A percentile compares a stretch with the other conserved stretches of the same genome.
phyloP scores from a whole-genome alignment of 2,797 vertebrate genomes.

The Gymnodraco acuticeps region DNA sequence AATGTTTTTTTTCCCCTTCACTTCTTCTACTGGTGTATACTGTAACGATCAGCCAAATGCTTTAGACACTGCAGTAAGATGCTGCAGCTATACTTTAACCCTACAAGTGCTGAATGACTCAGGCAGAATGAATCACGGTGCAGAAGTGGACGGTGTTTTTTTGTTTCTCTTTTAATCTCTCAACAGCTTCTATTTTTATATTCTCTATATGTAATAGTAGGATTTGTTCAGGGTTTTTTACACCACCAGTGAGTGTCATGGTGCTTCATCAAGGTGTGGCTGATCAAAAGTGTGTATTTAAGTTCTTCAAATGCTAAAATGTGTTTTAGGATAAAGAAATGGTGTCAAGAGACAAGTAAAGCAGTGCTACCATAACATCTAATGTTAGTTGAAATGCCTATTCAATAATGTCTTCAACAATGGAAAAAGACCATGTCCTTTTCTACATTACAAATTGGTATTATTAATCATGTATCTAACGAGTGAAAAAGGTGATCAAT shows the following conservation, averaged over 20 bases:
- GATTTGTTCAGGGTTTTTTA: conserved; percentile 18
- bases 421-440: conserved; percentile 31
- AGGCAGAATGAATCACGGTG: conserved; percentile 70
- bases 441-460: conserved; percentile 52
- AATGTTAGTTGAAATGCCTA: conserved; percentile 35
- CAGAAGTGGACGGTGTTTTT: conserved; percentile 84
- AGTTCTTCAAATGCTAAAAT: conserved; percentile 34
- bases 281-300: conserved; percentile 33
- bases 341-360: neutral
- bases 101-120: conserved; percentile 79
- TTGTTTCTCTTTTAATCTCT: conserved; percentile 6
- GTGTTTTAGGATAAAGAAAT: conserved; percentile 17
- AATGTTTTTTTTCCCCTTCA: conserved; percentile 66
- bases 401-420: conserved; percentile 37
- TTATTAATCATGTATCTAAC: conserved; percentile 47
- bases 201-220: conserved; percentile 9
- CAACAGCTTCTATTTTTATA: conserved; percentile 16
- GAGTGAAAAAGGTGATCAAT: conserved; percentile 52
- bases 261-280: conserved; percentile 51
- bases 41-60: conserved; percentile 84
- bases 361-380: conserved; percentile 17
- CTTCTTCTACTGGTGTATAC: conserved; percentile 79
- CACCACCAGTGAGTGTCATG: conserved; percentile 7
- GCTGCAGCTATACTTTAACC: conserved; percentile 91
- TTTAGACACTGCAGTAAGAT: conserved; percentile 91